A percentile compares a stretch with the other conserved stretches of the same genome.
phyloP scores from a whole-genome alignment of 2,888 invertebrate genomes.

The Sesamia inferens region DNA sequence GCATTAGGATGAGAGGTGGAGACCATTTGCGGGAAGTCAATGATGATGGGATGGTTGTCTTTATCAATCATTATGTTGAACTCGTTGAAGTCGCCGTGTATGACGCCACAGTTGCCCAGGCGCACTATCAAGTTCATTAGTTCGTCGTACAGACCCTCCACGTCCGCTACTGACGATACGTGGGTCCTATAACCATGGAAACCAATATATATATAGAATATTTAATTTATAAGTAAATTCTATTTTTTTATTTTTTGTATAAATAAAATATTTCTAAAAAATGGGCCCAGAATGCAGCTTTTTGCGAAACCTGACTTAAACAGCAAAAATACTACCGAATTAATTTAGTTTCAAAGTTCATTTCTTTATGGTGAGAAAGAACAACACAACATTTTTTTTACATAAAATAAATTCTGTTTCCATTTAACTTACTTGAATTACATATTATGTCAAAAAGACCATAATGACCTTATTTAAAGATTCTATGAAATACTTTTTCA shows the following conservation, averaged over 20 bases:
- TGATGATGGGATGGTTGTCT: conserved; percentile 95
- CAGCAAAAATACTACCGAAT: neutral
- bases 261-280: neutral
- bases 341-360: neutral
- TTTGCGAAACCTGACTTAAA: conserved; percentile 14
- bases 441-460: neutral
- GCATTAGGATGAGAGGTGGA: conserved; percentile 98
- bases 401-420: neutral
- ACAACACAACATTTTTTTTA: neutral
- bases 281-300: conserved; percentile 26
- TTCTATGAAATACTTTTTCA: neutral
- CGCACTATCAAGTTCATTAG: conserved; percentile 97
- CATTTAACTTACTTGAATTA: neutral
- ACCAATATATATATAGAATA: neutral
- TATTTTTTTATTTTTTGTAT: neutral
- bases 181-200: conserved; percentile 87
- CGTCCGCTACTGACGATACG: conserved; percentile 91
- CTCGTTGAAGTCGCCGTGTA: conserved; percentile 99
- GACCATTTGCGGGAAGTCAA: conserved; percentile 99
- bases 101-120: conserved; percentile 98
- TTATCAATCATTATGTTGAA: conserved; percentile 98
- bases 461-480: neutral
- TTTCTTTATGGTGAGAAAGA: no score
- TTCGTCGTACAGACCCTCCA: conserved; percentile 96
- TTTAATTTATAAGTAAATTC: neutral